Percentiles rank a stretch among this genome's conserved stretches.
Evolutionary conservation across 2,888 invertebrate genomes (phyloP).

Genomic region (Drosophila paranaensis): DNA sequence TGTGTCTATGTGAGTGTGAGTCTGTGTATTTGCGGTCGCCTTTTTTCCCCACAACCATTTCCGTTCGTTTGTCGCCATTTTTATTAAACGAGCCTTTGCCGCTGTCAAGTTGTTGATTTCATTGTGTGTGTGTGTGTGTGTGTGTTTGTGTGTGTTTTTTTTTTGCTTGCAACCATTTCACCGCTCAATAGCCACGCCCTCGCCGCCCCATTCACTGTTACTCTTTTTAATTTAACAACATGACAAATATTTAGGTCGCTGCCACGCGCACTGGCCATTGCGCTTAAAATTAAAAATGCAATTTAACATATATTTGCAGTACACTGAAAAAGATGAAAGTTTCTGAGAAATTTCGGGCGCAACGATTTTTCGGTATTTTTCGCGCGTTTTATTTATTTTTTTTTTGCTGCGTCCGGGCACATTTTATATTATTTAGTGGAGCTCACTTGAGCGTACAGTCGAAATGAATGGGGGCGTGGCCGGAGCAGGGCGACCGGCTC

Average conservation of each 20-base stretch:
- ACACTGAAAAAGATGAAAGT: constrained; percentile 10
- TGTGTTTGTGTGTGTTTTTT: constrained; percentile 10
- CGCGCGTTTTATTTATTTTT: neutral
- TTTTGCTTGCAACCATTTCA: too few species aligned
- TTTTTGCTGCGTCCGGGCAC: constrained; percentile 14
- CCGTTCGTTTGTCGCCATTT: constrained; percentile 78
- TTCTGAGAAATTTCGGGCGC: constrained; percentile 30
- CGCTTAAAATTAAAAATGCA: constrained; percentile 68
- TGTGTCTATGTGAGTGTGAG: constrained; percentile 17
- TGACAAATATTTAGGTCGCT: constrained; percentile 73
- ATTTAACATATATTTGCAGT: constrained; percentile 34
- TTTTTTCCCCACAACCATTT: constrained; percentile 65
- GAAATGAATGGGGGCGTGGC: constrained; percentile 60
- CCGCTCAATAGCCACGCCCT: neutral
- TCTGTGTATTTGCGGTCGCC: constrained; percentile 23
- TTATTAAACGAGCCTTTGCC: constrained; percentile 65
- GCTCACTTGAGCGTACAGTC: constrained; percentile 69
- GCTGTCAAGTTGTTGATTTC: constrained; percentile 67
- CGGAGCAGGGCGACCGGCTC: constrained; percentile 10
- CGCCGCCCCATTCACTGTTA: constrained; percentile 14
- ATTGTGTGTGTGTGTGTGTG: constrained; percentile 18
- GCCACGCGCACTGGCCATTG: constrained; percentile 8
- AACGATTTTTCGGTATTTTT: constrained; percentile 38
- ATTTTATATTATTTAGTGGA: constrained; percentile 64
- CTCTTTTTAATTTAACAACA: constrained; percentile 64